phyloP scores from a whole-genome alignment of 2,113 vertebrate genomes.

The Ursus arctos region DNA sequence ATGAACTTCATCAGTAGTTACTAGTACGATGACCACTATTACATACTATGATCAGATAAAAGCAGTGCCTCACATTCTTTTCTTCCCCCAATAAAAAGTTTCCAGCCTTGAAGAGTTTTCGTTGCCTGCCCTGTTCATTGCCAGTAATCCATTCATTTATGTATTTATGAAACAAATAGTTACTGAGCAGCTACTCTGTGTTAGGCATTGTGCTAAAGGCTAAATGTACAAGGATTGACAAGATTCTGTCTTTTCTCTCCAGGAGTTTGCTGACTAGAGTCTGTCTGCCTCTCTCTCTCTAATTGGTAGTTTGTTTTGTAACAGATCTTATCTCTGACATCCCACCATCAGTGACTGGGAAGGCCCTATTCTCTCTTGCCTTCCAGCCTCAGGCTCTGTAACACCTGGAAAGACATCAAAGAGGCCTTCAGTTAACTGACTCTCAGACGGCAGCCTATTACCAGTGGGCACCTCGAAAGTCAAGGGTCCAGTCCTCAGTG shows the following conservation, averaged over 20 bases:
- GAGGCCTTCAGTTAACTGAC: background rate
- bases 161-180: background rate
- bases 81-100: background rate
- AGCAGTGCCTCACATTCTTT: background rate
- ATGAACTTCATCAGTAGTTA: background rate
- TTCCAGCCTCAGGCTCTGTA: background rate
- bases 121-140: background rate
- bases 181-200: background rate
- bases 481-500: background rate
- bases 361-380: background rate
- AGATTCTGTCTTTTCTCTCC: background rate
- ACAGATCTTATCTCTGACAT: background rate
- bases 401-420: background rate
- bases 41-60: background rate
- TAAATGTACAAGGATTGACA: background rate
- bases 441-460: background rate
- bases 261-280: background rate
- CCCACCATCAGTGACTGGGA: background rate
- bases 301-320: background rate
- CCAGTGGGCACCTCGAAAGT: background rate
- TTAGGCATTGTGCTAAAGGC: background rate
- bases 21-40: background rate
- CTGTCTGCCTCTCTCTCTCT: background rate
- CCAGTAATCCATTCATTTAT: background rate
- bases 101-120: background rate